Conservation (phyloP, 2,797 vertebrate species). For the Chaetophractus vellerosus region DNA sequence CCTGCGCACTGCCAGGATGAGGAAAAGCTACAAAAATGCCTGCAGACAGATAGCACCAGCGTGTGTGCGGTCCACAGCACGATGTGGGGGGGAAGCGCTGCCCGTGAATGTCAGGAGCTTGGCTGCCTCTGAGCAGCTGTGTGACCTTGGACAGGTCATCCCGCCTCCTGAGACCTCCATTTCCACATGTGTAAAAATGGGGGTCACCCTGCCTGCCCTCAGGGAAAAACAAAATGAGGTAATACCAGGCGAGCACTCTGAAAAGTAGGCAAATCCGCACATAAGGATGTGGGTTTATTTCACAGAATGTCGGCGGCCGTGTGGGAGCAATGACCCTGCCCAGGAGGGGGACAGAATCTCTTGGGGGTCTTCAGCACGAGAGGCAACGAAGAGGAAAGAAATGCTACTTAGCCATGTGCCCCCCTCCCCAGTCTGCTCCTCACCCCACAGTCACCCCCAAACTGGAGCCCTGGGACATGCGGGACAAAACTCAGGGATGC, state of each 20-base stretch:
- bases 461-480: background rate
- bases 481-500: background rate
- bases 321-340: background rate
- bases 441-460: background rate
- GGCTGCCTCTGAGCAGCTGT: background rate
- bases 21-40: constrained; percentile 64
- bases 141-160: background rate
- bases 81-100: background rate
- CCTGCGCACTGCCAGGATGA: background rate
- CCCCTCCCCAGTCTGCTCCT: background rate
- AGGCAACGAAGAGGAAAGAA: background rate
- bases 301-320: background rate
- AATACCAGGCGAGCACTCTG: constrained; percentile 54
- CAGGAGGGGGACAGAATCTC: background rate
- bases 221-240: constrained; percentile 67
- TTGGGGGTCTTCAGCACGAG: background rate
- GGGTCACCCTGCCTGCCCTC: constrained; percentile 53
- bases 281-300: constrained; percentile 57
- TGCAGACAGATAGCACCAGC: background rate
- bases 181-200: constrained; percentile 44
- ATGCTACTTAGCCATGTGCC: background rate
- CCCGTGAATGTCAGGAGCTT: background rate
- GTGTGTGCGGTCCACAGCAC: background rate
- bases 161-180: constrained; percentile 23
- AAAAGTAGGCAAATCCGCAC: constrained; percentile 74